Evolutionary conservation across 2,888 invertebrate genomes (phyloP).

Genomic region (Branchipolynoe longqiensis): DNA sequence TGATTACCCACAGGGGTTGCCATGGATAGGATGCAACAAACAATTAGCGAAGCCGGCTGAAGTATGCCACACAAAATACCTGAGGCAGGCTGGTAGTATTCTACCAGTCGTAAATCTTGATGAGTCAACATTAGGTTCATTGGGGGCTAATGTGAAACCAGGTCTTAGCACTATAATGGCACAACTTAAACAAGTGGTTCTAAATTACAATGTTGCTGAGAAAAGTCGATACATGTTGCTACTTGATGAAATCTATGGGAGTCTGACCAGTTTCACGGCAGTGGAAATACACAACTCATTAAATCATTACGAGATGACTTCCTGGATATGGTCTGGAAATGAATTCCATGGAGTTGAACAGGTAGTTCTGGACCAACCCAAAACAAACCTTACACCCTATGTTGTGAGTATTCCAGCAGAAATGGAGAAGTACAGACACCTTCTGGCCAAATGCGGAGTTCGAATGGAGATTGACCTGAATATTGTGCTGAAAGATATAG

Average conservation of each 20-base stretch:
- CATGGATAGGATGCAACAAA: slow-evolving; percentile 41
- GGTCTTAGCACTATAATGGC: slow-evolving; percentile 60
- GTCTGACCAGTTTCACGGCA: slow-evolving; percentile 47
- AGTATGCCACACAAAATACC: slow-evolving; percentile 58
- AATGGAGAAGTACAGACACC: slow-evolving; percentile 64
- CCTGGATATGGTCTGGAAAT: slow-evolving; percentile 72
- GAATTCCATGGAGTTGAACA: slow-evolving; percentile 66
- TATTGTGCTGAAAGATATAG: slow-evolving; percentile 47
- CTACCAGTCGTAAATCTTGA: slow-evolving; percentile 64
- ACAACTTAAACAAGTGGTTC: slow-evolving; percentile 65
- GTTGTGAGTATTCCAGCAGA: background rate
- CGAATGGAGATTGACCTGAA: slow-evolving; percentile 65
- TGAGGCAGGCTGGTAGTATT: slow-evolving; percentile 65
- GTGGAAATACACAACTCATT: slow-evolving; percentile 49
- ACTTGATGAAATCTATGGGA: slow-evolving; percentile 61
- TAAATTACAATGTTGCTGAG: slow-evolving; percentile 59
- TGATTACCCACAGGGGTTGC: slow-evolving; percentile 60
- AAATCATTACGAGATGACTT: slow-evolving; percentile 3
- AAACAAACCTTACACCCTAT: slow-evolving; percentile 4
- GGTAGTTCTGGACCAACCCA: slow-evolving; percentile 60
- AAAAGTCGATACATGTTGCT: slow-evolving; percentile 65
- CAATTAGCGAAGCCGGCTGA: slow-evolving; percentile 65
- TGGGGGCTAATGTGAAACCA: slow-evolving; percentile 59
- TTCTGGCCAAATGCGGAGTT: slow-evolving; percentile 65
- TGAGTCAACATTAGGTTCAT: slow-evolving; percentile 43